A percentile compares a stretch with the other conserved stretches of the same genome.
These are phyloP conservation scores for Aeoliscus strigatus DNA, from an alignment of 2,797 vertebrate genomes.

Conservation along the genomic window DNA sequence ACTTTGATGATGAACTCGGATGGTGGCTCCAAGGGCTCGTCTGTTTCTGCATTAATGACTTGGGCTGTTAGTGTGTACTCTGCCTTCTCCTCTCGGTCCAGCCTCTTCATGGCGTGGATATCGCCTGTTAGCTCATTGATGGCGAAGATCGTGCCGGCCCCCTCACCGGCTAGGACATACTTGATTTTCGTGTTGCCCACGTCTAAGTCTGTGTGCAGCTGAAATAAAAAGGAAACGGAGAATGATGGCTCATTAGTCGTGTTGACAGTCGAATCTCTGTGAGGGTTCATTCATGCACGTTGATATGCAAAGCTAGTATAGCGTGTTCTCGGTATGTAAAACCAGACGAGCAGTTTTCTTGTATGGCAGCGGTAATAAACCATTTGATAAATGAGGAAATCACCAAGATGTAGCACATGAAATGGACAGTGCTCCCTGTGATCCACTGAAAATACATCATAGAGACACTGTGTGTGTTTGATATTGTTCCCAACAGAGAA, in stretches of 20 bases:
- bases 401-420: conserved; percentile 57
- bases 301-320: conserved; percentile 33
- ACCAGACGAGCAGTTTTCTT: no score
- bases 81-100: conserved; percentile 93
- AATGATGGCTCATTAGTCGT: no score
- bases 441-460: conserved; percentile 55
- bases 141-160: conserved; percentile 94
- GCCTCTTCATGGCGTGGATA: conserved; percentile 95
- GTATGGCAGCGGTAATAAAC: no score
- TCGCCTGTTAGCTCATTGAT: conserved; percentile 97
- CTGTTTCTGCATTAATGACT: conserved; percentile 90
- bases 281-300: background rate
- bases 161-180: conserved; percentile 96
- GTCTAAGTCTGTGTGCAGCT: conserved; percentile 96
- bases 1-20: conserved; percentile 99
- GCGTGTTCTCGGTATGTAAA: no score
- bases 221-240: conserved; percentile 44
- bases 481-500: conserved; percentile 55
- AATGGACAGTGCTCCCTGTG: conserved; percentile 63
- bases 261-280: background rate
- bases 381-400: conserved; percentile 60
- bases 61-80: conserved; percentile 97
- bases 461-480: conserved; percentile 31
- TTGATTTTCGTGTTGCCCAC: conserved; percentile 87
- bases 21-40: conserved; percentile 94